A percentile compares a stretch with the other conserved stretches of the same genome.
These are phyloP conservation scores for Chouioia cunea DNA, from an alignment of 2,888 invertebrate species.

Conservation along the genomic window DNA sequence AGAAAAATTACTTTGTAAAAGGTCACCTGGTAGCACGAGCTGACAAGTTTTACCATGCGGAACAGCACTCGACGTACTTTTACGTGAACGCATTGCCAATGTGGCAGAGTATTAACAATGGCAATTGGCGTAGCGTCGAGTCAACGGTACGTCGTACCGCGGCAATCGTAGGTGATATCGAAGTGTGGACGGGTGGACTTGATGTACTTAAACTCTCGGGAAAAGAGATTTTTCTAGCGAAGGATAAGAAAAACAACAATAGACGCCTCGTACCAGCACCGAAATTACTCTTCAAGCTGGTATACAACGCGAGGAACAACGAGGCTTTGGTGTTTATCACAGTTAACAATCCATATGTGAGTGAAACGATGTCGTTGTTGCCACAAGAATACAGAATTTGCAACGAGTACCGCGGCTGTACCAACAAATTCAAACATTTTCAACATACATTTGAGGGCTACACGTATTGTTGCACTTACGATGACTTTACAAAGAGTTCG, in stretches of 20 bases:
- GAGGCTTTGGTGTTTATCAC: constrained; percentile 33
- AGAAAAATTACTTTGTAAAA: constrained; percentile 63
- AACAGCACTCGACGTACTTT: constrained; percentile 71
- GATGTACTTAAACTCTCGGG: constrained; percentile 56
- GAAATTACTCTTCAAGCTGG: constrained; percentile 37
- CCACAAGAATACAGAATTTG: constrained; percentile 5
- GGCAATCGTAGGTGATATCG: constrained; percentile 54
- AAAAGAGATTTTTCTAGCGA: constrained; percentile 10
- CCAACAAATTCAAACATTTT: constrained; percentile 6
- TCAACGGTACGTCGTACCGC: constrained; percentile 59
- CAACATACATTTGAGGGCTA: constrained; percentile 17
- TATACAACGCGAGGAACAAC: neutral
- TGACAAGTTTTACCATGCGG: constrained; percentile 70
- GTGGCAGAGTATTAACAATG: constrained; percentile 68
- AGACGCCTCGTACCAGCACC: constrained; percentile 27
- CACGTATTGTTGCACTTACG: constrained; percentile 39
- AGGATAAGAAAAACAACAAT: neutral
- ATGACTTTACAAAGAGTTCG: constrained; percentile 15
- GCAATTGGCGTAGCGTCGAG: constrained; percentile 68
- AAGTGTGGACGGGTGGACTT: constrained; percentile 64
- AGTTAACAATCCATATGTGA: constrained; percentile 29
- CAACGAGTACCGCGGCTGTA: constrained; percentile 7
- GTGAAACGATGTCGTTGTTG: neutral
- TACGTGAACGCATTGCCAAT: constrained; percentile 72
- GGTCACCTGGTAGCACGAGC: constrained; percentile 72